Conservation (phyloP, 2,113 vertebrate genomes). For the Phocoena sinus region DNA sequence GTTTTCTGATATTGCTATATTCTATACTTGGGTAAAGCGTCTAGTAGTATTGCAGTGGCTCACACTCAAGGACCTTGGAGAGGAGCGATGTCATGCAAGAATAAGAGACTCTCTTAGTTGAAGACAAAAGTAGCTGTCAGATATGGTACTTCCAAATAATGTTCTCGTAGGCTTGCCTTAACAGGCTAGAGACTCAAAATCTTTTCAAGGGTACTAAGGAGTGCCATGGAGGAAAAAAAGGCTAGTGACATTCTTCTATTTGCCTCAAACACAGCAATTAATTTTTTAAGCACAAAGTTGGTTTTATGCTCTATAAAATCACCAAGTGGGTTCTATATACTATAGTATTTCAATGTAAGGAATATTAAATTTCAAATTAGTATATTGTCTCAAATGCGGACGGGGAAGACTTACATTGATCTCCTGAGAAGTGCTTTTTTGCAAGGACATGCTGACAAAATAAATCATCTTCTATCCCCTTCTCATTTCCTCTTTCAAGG, state of each 20-base stretch:
- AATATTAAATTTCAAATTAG: background rate
- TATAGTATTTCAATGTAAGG: background rate
- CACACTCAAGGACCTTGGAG: background rate
- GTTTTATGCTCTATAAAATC: background rate
- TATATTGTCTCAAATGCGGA: background rate
- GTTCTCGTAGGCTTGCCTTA: background rate
- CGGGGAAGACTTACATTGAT: background rate
- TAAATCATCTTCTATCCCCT: background rate
- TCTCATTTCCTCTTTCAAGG: background rate
- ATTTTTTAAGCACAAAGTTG: background rate
- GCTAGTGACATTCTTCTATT: background rate
- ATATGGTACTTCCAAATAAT: background rate
- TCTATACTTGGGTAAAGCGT: background rate
- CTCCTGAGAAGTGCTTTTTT: background rate
- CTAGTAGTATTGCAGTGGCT: background rate
- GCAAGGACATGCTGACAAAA: background rate
- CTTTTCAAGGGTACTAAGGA: background rate
- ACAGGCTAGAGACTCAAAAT: background rate
- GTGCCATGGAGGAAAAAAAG: background rate
- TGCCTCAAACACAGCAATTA: background rate
- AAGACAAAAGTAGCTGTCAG: background rate
- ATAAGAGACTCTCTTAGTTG: background rate
- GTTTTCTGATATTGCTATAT: background rate
- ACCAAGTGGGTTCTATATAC: background rate
- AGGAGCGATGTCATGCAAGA: background rate